Conservation (phyloP, 2,113 vertebrate genomes). For the Synchiropus splendidus region DNA sequence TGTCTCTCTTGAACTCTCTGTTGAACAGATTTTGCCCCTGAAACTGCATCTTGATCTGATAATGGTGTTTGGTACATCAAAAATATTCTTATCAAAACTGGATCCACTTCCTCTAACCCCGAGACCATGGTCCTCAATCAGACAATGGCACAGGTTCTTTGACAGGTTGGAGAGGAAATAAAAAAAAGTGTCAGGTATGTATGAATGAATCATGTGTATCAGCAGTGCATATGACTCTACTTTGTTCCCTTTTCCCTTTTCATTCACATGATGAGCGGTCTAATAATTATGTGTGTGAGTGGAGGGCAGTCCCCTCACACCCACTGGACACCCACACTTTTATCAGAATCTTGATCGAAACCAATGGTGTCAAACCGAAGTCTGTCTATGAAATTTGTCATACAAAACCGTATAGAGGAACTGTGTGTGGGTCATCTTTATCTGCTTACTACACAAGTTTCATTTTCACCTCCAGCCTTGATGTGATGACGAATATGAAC, state of each 20-base stretch:
- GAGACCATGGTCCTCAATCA: too few species aligned
- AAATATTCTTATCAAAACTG: too few species aligned
- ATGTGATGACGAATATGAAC: background rate
- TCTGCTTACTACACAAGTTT: constrained; percentile 10
- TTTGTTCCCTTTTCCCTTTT: too few species aligned
- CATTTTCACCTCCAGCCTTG: background rate
- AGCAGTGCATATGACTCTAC: background rate
- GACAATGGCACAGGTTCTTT: too few species aligned
- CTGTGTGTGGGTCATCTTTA: background rate
- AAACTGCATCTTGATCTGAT: too few species aligned
- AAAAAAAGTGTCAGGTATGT: background rate
- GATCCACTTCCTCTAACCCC: too few species aligned
- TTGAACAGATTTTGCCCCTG: too few species aligned
- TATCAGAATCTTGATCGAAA: constrained; percentile 15
- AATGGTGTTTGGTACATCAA: too few species aligned
- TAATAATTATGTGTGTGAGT: background rate
- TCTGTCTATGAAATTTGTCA: constrained; percentile 21
- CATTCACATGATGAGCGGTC: too few species aligned
- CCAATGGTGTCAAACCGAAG: background rate
- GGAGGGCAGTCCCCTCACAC: constrained; percentile 33
- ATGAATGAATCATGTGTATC: background rate
- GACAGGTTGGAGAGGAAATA: too few species aligned
- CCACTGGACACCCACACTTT: constrained; percentile 16
- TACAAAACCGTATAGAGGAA: constrained; percentile 47
- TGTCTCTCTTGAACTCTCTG: too few species aligned